Conservation (phyloP, 2,797 vertebrate genomes). For the Diplodus puntazzo region DNA sequence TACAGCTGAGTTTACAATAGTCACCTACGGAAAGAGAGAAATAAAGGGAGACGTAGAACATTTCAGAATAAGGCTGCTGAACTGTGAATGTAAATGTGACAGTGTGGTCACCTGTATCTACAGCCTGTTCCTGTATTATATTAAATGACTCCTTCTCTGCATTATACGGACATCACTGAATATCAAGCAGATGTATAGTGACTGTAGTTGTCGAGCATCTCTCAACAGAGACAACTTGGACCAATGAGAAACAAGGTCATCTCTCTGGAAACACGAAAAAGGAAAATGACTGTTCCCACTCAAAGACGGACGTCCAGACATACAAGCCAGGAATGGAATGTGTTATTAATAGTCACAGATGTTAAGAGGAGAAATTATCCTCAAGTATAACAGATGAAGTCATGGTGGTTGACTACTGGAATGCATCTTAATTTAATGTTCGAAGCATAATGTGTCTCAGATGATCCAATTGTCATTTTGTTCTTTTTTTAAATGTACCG, state of each 20-base stretch:
- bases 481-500: neutral
- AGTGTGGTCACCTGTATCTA: conserved; percentile 2
- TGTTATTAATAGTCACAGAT: conserved; percentile 11
- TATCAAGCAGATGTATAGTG: neutral
- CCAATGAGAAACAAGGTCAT: conserved; percentile 10
- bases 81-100: conserved; percentile 16
- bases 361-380: conserved; percentile 18
- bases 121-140: neutral
- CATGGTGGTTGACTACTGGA: conserved; percentile 25
- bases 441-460: neutral
- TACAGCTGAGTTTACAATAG: conserved; percentile 23
- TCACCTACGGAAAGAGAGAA: conserved; percentile 41
- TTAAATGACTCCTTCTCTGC: neutral
- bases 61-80: conserved; percentile 23
- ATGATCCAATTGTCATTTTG: neutral
- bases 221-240: neutral
- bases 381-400: conserved; percentile 55
- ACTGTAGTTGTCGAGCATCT: neutral
- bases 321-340: conserved; percentile 19
- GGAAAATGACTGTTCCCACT: conserved; percentile 2
- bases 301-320: neutral
- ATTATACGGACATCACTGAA: conserved; percentile 9
- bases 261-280: neutral
- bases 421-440: neutral
- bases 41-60: conserved; percentile 5